Evolutionary conservation across 2,113 vertebrate genomes (phyloP).

Genomic region (Tympanuchus pallidicinctus): DNA sequence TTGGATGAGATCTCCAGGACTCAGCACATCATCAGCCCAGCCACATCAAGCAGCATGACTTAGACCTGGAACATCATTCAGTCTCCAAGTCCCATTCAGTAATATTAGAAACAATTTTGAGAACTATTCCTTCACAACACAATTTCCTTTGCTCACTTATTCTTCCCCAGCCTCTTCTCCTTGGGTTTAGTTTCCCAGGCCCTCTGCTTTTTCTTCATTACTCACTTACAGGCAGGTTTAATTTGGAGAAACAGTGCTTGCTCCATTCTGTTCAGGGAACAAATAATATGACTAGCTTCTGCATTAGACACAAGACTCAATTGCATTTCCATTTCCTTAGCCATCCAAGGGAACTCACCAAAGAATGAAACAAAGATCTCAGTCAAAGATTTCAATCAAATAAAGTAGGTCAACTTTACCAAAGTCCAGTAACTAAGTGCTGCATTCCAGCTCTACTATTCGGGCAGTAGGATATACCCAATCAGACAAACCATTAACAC

Average conservation of each 20-base stretch:
- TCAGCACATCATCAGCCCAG: neutral
- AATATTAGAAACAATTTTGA: neutral
- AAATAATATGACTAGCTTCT: neutral
- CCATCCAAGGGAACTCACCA: neutral
- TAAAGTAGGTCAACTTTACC: neutral
- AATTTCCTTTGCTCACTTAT: neutral
- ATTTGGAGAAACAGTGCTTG: neutral
- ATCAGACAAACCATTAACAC: slow-evolving; percentile 31
- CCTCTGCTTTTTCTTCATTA: neutral
- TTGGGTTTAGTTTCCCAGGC: neutral
- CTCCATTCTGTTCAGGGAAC: neutral
- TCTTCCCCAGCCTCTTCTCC: neutral
- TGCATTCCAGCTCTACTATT: neutral
- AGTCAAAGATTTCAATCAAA: neutral
- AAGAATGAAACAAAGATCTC: neutral
- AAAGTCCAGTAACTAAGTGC: neutral
- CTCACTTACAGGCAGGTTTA: neutral
- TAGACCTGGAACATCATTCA: neutral
- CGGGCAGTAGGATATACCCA: neutral
- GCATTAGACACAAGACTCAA: neutral
- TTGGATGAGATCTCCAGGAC: neutral
- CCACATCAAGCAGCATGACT: neutral
- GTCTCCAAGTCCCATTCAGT: neutral
- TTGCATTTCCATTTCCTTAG: neutral
- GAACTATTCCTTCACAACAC: neutral